Evolutionary conservation across 2,113 vertebrate species (phyloP).

Genomic region (Hippocampus mohnikei): DNA sequence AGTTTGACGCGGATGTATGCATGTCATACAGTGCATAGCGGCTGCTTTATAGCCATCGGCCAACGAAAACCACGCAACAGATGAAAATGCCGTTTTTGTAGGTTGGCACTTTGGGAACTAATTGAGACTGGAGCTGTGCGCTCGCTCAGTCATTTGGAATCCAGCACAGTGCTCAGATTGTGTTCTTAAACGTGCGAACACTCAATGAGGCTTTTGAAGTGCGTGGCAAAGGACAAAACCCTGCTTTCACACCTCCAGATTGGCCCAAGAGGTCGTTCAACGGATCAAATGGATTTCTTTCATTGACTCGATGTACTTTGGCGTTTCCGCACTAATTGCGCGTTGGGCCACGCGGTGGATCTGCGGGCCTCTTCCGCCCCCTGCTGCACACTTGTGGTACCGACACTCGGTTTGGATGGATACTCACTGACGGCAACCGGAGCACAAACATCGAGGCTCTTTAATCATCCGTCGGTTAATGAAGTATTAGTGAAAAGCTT

Average conservation of each 20-base stretch:
- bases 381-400: not conserved
- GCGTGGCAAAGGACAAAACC: not conserved
- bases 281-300: not conserved
- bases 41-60: not conserved
- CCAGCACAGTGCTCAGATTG: conserved; percentile 3
- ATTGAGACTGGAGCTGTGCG: not conserved
- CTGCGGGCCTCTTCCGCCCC: not conserved
- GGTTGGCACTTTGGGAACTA: not conserved
- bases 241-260: not conserved
- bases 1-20: not conserved
- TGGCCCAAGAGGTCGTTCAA: not conserved
- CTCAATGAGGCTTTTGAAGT: not conserved
- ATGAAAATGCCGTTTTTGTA: too few relatives aligned
- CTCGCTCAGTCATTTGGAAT: not conserved
- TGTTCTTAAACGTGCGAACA: not conserved
- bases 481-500: too few relatives aligned
- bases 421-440: not conserved
- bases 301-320: not conserved
- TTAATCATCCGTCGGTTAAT: too few relatives aligned
- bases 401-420: not conserved
- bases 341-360: not conserved
- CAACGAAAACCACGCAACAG: not conserved
- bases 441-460: too few relatives aligned
- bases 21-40: not conserved
- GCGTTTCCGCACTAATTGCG: not conserved